phyloP scores from a whole-genome alignment of 2,888 invertebrate genomes.

The Caenorhabditis macrosperma region DNA sequence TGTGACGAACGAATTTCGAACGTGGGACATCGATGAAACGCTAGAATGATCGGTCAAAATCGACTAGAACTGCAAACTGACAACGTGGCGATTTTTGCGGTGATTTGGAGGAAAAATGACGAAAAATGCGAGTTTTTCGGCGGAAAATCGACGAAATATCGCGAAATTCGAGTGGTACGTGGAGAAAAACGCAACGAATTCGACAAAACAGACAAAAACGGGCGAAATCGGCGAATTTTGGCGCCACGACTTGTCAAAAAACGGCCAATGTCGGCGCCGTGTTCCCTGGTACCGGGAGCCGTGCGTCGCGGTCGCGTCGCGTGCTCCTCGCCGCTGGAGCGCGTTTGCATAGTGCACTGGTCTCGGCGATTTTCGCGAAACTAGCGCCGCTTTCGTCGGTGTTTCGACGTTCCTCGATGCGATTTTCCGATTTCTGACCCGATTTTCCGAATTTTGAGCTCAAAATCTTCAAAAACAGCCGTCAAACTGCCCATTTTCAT shows the following conservation, averaged over 20 bases:
- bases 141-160: background rate
- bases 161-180: background rate
- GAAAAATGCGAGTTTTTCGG: conserved; percentile 12
- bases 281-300: conserved; percentile 39
- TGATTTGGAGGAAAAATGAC: background rate
- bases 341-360: conserved; percentile 10
- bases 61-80: background rate
- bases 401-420: background rate
- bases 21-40: background rate
- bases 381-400: background rate
- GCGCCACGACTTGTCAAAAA: conserved; percentile 9
- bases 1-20: background rate
- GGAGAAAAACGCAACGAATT: conserved; percentile 40
- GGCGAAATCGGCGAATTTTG: background rate
- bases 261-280: conserved; percentile 28
- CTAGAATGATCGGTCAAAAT: background rate
- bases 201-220: conserved; percentile 27
- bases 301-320: conserved; percentile 51
- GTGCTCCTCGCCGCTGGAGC: conserved; percentile 31
- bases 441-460: background rate
- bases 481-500: background rate
- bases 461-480: too few species aligned
- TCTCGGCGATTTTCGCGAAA: conserved; percentile 15
- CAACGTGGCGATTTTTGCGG: conserved; percentile 4
- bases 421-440: background rate